Percentiles rank a stretch among this genome's conserved stretches.
Conservation (phyloP, 2,113 vertebrate genomes). For the Anser cygnoides region DNA sequence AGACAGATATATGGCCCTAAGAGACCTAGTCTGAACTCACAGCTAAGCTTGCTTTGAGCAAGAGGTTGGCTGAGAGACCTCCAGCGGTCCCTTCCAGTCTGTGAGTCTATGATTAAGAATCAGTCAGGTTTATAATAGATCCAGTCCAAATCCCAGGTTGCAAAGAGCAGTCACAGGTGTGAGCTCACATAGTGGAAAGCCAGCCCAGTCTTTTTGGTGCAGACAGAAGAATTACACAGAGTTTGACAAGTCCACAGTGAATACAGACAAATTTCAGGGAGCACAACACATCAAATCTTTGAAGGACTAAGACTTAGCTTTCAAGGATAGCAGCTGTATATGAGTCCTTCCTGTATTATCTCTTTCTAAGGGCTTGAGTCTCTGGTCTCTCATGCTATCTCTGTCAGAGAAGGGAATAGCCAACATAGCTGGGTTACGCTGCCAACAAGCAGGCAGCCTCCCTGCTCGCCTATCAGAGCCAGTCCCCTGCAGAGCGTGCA, state of each 20-base stretch:
- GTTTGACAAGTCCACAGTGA: neutral
- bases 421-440: neutral
- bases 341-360: neutral
- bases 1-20: neutral
- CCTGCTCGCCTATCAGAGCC: conserved; percentile 32
- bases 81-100: neutral
- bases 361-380: neutral
- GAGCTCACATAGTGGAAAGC: neutral
- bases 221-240: neutral
- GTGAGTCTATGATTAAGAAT: neutral
- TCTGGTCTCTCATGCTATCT: neutral
- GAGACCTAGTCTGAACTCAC: neutral
- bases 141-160: neutral
- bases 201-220: neutral
- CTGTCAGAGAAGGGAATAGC: conserved; percentile 9
- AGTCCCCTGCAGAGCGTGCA: neutral
- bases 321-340: neutral
- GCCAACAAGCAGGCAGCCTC: conserved; percentile 23
- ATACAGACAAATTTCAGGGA: neutral
- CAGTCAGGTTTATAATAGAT: neutral
- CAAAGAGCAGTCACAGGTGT: neutral
- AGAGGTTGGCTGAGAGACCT: neutral
- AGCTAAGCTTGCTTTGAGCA: neutral
- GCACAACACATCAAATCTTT: fast-evolving
- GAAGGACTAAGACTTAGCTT: neutral